These are phyloP conservation scores for Tragulus kanchil DNA, from an alignment of 2,113 vertebrate species.

Conservation along the genomic window DNA sequence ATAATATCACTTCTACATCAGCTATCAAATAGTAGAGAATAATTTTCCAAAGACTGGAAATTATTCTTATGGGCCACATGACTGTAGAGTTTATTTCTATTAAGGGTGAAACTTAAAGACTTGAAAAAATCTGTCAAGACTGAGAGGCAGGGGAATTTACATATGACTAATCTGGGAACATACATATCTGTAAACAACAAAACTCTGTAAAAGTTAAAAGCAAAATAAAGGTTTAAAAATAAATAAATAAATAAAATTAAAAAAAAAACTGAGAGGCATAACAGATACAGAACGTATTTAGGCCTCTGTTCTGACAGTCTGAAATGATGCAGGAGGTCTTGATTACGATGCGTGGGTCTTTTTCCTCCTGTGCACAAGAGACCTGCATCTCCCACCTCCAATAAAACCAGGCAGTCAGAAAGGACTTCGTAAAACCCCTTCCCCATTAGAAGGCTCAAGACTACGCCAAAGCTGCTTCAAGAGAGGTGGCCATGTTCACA, in stretches of 20 bases:
- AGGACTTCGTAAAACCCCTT: background rate
- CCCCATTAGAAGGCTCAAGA: background rate
- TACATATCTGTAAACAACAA: too few relatives aligned
- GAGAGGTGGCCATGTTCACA: background rate
- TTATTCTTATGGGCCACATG: slow-evolving; percentile 78
- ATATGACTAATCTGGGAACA: too few relatives aligned
- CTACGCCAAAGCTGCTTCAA: background rate
- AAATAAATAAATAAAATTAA: too few relatives aligned
- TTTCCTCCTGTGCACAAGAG: background rate
- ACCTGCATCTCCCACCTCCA: background rate
- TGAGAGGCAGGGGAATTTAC: background rate
- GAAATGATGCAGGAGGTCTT: background rate
- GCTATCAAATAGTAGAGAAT: slow-evolving; percentile 76
- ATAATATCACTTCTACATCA: slow-evolving; percentile 76
- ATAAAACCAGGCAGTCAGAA: slow-evolving; percentile 9
- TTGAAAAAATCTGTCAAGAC: slow-evolving; percentile 44
- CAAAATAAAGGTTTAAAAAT: too few relatives aligned
- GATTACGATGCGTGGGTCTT: background rate
- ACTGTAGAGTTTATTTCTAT: slow-evolving; percentile 72
- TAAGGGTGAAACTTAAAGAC: slow-evolving; percentile 73
- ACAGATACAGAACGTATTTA: background rate
- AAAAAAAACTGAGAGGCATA: background rate
- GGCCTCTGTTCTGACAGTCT: slow-evolving; percentile 19
- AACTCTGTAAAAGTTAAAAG: too few relatives aligned
- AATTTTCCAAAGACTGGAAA: slow-evolving; percentile 80